Evolutionary conservation across 2,113 vertebrate genomes (phyloP).

Genomic region (Mesembrinibis cayennensis): DNA sequence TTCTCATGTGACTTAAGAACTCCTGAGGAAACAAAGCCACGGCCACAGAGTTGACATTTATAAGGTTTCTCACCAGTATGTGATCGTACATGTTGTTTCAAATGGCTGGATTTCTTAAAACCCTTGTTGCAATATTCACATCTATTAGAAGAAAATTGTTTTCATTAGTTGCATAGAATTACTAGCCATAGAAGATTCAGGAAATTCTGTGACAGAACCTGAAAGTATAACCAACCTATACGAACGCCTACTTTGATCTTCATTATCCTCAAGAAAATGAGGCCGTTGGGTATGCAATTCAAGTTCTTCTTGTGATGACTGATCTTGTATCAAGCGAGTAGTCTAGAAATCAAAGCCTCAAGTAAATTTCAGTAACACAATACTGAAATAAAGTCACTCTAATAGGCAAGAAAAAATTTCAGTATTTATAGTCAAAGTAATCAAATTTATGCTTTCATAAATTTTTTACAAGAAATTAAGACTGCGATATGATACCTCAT

Average conservation of each 20-base stretch:
- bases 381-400: background rate
- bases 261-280: slow-evolving; percentile 86
- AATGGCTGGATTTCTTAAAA: slow-evolving; percentile 97
- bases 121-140: slow-evolving; percentile 92
- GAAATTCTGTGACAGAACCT: background rate
- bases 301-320: slow-evolving; percentile 79
- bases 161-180: background rate
- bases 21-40: slow-evolving; percentile 93
- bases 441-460: background rate
- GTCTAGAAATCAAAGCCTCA: slow-evolving; percentile 74
- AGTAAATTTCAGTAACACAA: background rate
- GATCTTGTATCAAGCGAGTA: slow-evolving; percentile 86
- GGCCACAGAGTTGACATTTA: slow-evolving; percentile 89
- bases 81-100: slow-evolving; percentile 96
- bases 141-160: slow-evolving; percentile 66
- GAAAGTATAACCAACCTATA: slow-evolving; percentile 81
- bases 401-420: background rate
- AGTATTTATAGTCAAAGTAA: background rate
- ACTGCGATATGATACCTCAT: background rate
- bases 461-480: background rate
- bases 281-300: slow-evolving; percentile 80
- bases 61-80: slow-evolving; percentile 98
- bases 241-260: slow-evolving; percentile 88
- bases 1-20: slow-evolving; percentile 97
- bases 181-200: background rate